Percentiles rank a stretch among this genome's conserved stretches.
These are phyloP conservation scores for Edolisoma coerulescens DNA, from an alignment of 2,113 vertebrate genomes.

Conservation along the genomic window DNA sequence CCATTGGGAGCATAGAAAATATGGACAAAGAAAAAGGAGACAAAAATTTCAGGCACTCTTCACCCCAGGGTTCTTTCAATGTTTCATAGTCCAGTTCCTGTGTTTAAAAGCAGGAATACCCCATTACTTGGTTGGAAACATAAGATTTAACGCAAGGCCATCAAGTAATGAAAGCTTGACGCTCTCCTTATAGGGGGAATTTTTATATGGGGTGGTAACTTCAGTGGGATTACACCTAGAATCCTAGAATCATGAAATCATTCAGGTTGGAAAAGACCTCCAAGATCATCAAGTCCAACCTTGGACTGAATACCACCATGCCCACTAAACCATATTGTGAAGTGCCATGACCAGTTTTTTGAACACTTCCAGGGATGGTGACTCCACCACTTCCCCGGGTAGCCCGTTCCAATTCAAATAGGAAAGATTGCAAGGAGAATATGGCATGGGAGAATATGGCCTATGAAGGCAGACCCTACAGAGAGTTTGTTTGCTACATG, in stretches of 20 bases:
- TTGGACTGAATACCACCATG: background rate
- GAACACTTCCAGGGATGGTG: background rate
- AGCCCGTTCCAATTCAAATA: background rate
- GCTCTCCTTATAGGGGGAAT: background rate
- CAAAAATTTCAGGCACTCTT: background rate
- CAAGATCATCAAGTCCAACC: background rate
- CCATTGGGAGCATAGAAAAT: background rate
- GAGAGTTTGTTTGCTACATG: background rate
- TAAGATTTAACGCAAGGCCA: background rate
- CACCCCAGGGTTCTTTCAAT: background rate
- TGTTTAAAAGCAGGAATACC: background rate
- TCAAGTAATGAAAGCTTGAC: background rate
- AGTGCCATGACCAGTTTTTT: background rate
- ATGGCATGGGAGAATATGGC: background rate
- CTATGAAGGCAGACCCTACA: background rate
- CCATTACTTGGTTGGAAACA: background rate
- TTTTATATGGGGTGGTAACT: background rate
- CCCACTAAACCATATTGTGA: background rate
- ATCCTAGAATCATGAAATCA: background rate
- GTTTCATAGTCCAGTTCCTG: background rate
- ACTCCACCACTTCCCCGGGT: too few species aligned
- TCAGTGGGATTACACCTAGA: background rate
- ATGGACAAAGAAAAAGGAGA: background rate
- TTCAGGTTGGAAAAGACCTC: background rate
- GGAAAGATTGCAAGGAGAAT: background rate